A percentile compares a stretch with the other conserved stretches of the same genome.
phyloP scores from a whole-genome alignment of 2,797 vertebrate species.

The Mionectes olivaceus region DNA sequence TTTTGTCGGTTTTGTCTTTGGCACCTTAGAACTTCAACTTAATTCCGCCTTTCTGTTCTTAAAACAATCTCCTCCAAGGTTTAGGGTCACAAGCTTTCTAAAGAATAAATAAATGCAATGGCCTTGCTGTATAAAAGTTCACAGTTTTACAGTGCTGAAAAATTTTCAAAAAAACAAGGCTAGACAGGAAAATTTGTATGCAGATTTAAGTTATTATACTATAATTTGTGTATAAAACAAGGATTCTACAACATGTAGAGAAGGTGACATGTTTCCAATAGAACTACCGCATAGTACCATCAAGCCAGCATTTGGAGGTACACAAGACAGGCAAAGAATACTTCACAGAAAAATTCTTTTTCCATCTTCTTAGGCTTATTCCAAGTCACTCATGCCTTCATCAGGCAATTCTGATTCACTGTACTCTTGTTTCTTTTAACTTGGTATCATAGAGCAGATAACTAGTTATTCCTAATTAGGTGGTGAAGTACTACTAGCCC shows the following conservation, averaged over 20 bases:
- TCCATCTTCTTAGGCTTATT: neutral
- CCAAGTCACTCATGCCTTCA: neutral
- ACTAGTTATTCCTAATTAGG: neutral
- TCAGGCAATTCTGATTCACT: neutral
- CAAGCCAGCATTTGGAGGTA: neutral
- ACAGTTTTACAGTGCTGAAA: neutral
- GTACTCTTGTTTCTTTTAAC: neutral
- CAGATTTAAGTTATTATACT: neutral
- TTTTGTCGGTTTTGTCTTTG: conserved; percentile 39
- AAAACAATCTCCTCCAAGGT: neutral
- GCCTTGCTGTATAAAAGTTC: neutral
- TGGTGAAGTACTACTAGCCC: neutral
- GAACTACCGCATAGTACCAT: neutral
- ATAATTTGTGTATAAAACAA: neutral
- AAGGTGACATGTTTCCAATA: neutral
- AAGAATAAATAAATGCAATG: conserved; percentile 14
- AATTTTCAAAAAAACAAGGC: neutral
- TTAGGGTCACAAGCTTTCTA: neutral
- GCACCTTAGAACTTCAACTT: neutral
- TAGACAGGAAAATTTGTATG: neutral
- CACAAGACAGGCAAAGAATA: fast-evolving
- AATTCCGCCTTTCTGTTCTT: neutral
- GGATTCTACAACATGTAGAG: neutral
- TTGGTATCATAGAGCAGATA: neutral
- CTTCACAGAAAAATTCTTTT: neutral